A percentile compares a stretch with the other conserved stretches of the same genome.
Conservation (phyloP, 2,113 vertebrate genomes). For the Dasypus novemcinctus region DNA sequence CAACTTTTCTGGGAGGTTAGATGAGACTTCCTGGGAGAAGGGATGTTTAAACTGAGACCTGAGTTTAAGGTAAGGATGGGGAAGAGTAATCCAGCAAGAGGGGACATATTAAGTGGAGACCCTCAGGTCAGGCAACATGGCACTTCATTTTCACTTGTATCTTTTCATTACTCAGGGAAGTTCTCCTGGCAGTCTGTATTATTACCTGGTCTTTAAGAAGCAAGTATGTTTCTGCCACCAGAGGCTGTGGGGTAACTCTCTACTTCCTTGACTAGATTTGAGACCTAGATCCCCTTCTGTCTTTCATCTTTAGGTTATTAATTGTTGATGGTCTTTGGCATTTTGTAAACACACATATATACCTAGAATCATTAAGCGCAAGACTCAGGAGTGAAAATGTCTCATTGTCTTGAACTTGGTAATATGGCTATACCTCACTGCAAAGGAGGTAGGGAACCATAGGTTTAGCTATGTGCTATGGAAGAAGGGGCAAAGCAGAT, state of each 20-base stretch:
- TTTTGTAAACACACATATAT: neutral
- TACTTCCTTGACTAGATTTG: neutral
- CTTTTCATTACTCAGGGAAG: neutral
- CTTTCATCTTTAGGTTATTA: conserved; percentile 9
- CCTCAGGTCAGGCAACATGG: neutral
- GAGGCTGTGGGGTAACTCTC: neutral
- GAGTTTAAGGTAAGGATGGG: neutral
- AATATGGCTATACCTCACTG: neutral
- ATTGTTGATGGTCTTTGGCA: neutral
- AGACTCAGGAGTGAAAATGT: neutral
- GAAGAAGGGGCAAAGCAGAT: neutral
- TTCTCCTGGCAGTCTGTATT: neutral
- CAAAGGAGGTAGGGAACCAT: neutral
- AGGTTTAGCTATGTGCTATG: neutral
- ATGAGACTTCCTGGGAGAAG: neutral
- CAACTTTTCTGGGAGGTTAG: neutral
- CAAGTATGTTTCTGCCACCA: neutral
- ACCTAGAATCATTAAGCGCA: neutral
- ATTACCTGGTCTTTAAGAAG: neutral
- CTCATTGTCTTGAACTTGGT: neutral
- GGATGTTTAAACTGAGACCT: neutral
- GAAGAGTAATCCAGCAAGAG: neutral
- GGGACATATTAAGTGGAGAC: neutral
- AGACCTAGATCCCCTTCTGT: neutral
- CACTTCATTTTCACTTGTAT: neutral